Evolutionary conservation across 2,113 vertebrate genomes (phyloP), one percentile per base, ranked within the genome.

Genomic region (Paradoxurus hermaphroditus): DNA sequence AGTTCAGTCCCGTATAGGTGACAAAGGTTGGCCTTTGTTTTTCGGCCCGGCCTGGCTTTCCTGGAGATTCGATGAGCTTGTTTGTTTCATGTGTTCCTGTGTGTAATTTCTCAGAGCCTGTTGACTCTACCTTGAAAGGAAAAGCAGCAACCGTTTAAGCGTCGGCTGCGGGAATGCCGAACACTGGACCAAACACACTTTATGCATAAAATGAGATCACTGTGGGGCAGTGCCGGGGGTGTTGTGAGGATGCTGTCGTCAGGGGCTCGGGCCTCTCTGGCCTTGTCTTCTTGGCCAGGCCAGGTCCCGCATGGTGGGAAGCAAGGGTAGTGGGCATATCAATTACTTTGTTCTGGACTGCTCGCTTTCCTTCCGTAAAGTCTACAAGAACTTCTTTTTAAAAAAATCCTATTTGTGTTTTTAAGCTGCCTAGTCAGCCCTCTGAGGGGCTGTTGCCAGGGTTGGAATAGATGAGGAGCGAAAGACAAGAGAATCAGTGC

Each of bases 11-110:
- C 16, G 13, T 46, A 13, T 62, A 19, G 70, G 46, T 25, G 31
- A 95, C 62, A 84, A 53, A 46, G 53, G 44, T 75, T 1, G 1
- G 59, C 39, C 29, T 68, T 34, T 53, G 44, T 44, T 63, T 92
- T 70, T 44, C 13, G 15, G 29, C 77, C 23, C 51, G 59, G 59
- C 87, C 44, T 49, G 39, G 65, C 73, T 84, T 41, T 18, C 6
- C 15, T 2, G 18, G 16, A 51, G 44, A 75, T 39, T 51, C 18
- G 51, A 56, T 16, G 21, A 68, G 23, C n/a, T 0, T 73, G 72
- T 91, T 92, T 94, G 89, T 27, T 85, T 34, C 53, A 36, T 8
- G 31, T 36, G 39, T 75, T 73, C 46, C 79, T 39, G 27, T 29
- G 65, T n/a, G 44, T 3, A 2, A 23, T 49, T 95, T 25, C 83